Base-by-base conservation (phyloP, 2,113 vertebrate species). In the Hassar affinis region DNA sequence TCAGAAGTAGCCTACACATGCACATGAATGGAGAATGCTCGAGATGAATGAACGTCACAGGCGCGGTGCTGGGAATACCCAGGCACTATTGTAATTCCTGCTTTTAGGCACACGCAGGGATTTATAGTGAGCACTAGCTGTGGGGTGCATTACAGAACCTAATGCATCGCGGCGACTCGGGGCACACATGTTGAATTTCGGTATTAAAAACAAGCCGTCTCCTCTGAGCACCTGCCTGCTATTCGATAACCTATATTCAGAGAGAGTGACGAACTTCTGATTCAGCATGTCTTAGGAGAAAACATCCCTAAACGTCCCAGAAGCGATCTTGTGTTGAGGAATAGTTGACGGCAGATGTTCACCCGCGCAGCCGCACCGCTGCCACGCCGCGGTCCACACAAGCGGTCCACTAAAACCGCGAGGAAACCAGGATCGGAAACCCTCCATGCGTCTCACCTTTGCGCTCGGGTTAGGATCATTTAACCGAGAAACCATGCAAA, bases 61-160 rank as follows among this genome's bases (percentile, higher is more conserved):
- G 52, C 1, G 88, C 87, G 91, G 94, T 95, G 93, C 95, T 96
- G 94, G 95, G 95, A 93, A 83, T 77, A 66, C 18, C 22, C 76
- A 61, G 49, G 74, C 71, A 38, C n/a, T n/a, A 7, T 2, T 78
- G 27, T 62, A 0, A 33, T 4, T 22, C 27, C 27, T 1, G 4
- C 3, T 35, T 42, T 20, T 68, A 68, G 11, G 6, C 11, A 38
- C 9, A 9, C 18, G 18, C 22, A 1, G 25, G 42, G 10, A 45
- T 18, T 18, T 47, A 27, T 27, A 61, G 1, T 79, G 27, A 47
- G 2, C 52, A 42, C n/a, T 42, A 38, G 52, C 38, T 47, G 6
- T 25, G 20, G 10, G 8, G 11, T 61, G 0, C 18, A 49, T 51
- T 51, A 74, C 30, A 56, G 4, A 77, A 2, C 2, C 38, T 42